Base-by-base conservation (phyloP, 2,888 invertebrate species). In the Eretmocerus hayati region DNA sequence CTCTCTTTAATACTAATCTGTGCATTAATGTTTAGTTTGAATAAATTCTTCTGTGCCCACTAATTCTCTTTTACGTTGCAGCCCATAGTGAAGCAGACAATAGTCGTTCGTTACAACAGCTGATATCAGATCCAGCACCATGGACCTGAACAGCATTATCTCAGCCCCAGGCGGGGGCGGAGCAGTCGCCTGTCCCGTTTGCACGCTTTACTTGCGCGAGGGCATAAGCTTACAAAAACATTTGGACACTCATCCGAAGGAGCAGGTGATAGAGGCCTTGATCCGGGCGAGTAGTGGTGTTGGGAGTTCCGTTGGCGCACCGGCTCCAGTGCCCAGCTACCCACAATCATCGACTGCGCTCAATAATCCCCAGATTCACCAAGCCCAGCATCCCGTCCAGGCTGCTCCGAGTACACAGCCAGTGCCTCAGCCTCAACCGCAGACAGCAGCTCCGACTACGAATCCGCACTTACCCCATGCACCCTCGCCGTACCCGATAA, bases 221-320 rank as follows among this genome's bases (percentile, higher is more conserved):
- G 90, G 89, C 48, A 90, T 90, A 75, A 81, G 84, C 51, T 74
- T 90, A 59, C 85, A 87, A 67, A 81, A 81, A 56, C 90, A 90
- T 69, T 76, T 90, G 69, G 84, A 87, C 65, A 89, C 88, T 21
- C 90, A 90, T 75, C 89, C 90, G 35, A 90, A 90, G 71, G 89
- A 89, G 61, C 88, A 88, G 73, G 88, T 90, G 42, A 90, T 90
- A 59, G 87, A 84, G 68, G 90, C 90, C 20, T 74, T 90, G 55
- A 75, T 79, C 54, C 72, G 73, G 54, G 76, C 75, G 46, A 73
- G 71, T 56, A 64, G 65, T 51, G 67, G 63, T 54, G 42, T 50
- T 46, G 18, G 38, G 5, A 52, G 43, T n/a, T 30, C 20, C 3
- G 46, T 43, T 38, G 16, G 53, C 40, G 48, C 50, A 13, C 48